Conservation (phyloP, 2,113 vertebrate genomes). For the Neopipo cinnamomea region DNA sequence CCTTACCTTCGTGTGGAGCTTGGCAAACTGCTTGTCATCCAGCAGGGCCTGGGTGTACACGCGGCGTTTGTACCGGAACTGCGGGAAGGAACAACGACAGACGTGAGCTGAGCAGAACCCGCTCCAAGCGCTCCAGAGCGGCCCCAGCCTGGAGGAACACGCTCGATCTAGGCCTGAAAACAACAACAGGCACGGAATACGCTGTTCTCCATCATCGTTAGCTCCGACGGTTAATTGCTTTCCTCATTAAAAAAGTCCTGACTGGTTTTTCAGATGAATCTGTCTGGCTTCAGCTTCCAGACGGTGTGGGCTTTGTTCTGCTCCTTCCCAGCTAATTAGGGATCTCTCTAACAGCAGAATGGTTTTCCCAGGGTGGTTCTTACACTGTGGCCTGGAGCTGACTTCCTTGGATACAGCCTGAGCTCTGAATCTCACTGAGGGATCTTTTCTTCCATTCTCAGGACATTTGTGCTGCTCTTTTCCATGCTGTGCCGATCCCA, state of each 20-base stretch:
- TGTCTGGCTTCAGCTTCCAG: neutral
- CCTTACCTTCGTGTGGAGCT: slow-evolving; percentile 94
- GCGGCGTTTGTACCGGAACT: slow-evolving; percentile 97
- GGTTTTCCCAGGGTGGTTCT: neutral
- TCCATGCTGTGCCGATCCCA: neutral
- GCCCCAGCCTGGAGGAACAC: neutral
- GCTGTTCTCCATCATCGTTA: neutral
- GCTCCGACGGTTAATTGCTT: neutral
- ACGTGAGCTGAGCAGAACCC: neutral
- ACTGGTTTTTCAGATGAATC: neutral
- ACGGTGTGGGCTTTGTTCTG: neutral
- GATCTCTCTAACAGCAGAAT: neutral
- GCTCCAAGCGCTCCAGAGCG: neutral
- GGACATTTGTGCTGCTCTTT: neutral
- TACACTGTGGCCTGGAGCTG: neutral
- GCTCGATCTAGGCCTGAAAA: neutral
- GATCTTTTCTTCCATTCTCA: neutral
- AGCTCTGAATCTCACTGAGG: neutral
- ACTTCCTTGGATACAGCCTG: neutral
- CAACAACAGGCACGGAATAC: neutral
- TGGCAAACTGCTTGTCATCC: slow-evolving; percentile 95
- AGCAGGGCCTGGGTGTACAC: slow-evolving; percentile 91
- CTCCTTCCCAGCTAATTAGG: neutral
- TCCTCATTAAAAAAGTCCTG: neutral
- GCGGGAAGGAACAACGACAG: slow-evolving; percentile 7